Conservation (phyloP, 1,140 invertebrate species). For the Acromyrmex echinatior region DNA sequence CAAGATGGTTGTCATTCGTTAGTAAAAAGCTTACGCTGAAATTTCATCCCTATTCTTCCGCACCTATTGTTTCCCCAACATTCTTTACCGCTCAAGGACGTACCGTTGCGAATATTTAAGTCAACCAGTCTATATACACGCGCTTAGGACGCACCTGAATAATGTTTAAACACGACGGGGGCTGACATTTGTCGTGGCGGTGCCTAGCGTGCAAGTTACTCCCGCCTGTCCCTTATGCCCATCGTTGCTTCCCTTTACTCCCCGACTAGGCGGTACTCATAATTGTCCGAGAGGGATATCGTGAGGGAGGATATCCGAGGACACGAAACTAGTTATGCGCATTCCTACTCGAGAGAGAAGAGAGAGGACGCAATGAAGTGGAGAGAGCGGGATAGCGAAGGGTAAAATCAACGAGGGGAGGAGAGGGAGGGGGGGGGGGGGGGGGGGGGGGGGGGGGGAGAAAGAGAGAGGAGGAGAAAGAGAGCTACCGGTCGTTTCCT, state of each 20-base stretch:
- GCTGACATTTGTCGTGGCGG: slow-evolving; percentile 84
- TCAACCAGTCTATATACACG: slow-evolving; percentile 19
- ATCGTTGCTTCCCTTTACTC: slow-evolving; percentile 30
- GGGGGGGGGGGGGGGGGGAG: neutral
- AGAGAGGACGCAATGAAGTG: neutral
- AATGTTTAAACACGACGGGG: slow-evolving; percentile 77
- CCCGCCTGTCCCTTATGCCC: neutral
- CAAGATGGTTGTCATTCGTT: neutral
- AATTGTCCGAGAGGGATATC: slow-evolving; percentile 78
- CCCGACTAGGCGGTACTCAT: slow-evolving; percentile 75
- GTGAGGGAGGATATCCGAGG: slow-evolving; percentile 44
- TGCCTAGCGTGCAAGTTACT: slow-evolving; percentile 82
- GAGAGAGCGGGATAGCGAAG: slow-evolving; percentile 12
- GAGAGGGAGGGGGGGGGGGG: neutral
- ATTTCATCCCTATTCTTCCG: neutral
- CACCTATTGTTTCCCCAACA: neutral
- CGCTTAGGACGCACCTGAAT: slow-evolving; percentile 76
- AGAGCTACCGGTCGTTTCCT: neutral
- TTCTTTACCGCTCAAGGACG: neutral
- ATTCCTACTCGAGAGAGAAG: slow-evolving; percentile 52
- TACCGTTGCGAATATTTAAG: slow-evolving; percentile 27
- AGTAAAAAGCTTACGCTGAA: neutral
- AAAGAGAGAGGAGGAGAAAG: neutral
- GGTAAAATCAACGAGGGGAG: slow-evolving; percentile 15
- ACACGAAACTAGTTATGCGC: slow-evolving; percentile 75